These are phyloP conservation scores for Anadara kagoshimensis DNA, from an alignment of 1,140 invertebrate genomes.

Conservation along the genomic window DNA sequence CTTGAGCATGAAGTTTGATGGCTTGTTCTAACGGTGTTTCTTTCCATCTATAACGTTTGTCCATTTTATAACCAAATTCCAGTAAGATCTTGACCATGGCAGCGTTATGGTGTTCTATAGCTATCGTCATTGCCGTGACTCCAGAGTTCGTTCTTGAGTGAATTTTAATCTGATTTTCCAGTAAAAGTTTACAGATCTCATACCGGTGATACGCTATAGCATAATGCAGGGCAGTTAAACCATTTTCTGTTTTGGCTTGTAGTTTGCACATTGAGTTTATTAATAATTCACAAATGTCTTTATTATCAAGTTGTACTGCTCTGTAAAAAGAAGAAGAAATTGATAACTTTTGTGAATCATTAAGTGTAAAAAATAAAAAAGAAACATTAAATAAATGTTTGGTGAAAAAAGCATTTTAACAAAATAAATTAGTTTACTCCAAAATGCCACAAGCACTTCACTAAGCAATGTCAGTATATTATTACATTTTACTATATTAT, in stretches of 20 bases:
- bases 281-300: conserved; percentile 63
- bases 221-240: conserved; percentile 67
- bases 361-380: too few species aligned
- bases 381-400: too few species aligned
- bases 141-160: conserved; percentile 59
- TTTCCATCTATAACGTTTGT: conserved; percentile 62
- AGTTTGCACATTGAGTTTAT: conserved; percentile 66
- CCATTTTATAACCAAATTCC: conserved; percentile 63
- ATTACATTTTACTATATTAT: too few species aligned
- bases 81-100: conserved; percentile 62
- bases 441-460: too few species aligned
- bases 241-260: conserved; percentile 59
- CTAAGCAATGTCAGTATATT: too few species aligned
- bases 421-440: too few species aligned
- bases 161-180: conserved; percentile 59
- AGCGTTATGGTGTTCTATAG: conserved; percentile 65
- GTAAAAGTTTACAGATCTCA: conserved; percentile 62
- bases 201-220: conserved; percentile 63
- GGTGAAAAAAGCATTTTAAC: too few species aligned
- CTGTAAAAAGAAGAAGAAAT: conserved; percentile 48
- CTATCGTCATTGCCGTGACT: conserved; percentile 65
- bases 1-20: conserved; percentile 61
- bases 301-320: conserved; percentile 63
- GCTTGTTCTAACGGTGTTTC: conserved; percentile 70
- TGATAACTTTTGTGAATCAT: background rate